Base-by-base conservation (phyloP, 2,797 vertebrate species). In the Enteromius paludinosus region DNA sequence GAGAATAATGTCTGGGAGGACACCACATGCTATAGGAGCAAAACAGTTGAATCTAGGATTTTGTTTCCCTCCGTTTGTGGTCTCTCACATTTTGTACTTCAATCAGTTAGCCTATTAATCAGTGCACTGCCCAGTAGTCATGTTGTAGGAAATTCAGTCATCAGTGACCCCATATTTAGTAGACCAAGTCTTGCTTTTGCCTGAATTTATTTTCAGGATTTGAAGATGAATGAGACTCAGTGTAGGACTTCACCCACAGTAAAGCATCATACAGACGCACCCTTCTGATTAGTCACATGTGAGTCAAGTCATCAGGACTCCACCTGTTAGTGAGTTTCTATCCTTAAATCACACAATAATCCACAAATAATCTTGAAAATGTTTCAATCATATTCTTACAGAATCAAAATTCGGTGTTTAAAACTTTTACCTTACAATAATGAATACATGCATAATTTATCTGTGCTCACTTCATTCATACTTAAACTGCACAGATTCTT, bases 201-300 rank as follows among this genome's bases (percentile, higher is more conserved):
- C 7, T 33, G n/a, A 17, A 56, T 38, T 38, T 8, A 35, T 35
- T 33, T 65, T 65, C 15, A 4, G 30, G 20, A 23, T 35, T 23
- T 73, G 23, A 56, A n/a, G 14, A 10, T 35, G 12, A 74, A 38
- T 56, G 12, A 15, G 12, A 56, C 3, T n/a, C 17, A 12, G 69
- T 11, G 8, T 20, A 20, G 28, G 45, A 52, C 14, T 8, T 7
- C 25, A 17, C 25, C 6, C 70, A 52, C 8, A 7, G 6, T 25
- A 52, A 74, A 41, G 20, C 52, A 25, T 4, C 33, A 56, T 38
- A 14, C 20, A 23, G 52, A 23, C 14, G 3, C 52, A 56, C 33
- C 52, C 49, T 23, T 74, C 52, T 74, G 71, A 74, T 74, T 56
- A 74, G 49, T 23, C 49, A 74, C 33, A 74, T 2, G 20, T 74